A percentile compares a stretch with the other conserved stretches of the same genome.
Conservation (phyloP, 2,888 invertebrate species). For the Spicauda simplicius region DNA sequence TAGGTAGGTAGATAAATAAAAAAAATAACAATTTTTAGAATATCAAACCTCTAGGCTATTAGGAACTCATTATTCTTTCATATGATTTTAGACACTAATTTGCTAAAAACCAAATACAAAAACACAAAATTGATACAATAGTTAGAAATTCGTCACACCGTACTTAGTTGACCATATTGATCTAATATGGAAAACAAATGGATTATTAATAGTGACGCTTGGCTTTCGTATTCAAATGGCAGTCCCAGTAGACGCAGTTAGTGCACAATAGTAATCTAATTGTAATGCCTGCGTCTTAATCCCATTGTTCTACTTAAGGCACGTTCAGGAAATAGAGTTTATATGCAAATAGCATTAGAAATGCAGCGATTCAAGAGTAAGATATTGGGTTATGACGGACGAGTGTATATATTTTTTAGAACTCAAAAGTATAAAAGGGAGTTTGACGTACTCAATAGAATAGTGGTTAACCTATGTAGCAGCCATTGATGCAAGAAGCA, state of each 20-base stretch:
- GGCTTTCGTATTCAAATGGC: slow-evolving; percentile 35
- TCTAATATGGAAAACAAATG: slow-evolving; percentile 14
- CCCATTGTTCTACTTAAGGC: slow-evolving; percentile 71
- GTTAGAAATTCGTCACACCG: neutral
- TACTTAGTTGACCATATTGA: neutral
- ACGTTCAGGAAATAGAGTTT: slow-evolving; percentile 59
- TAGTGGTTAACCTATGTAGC: too few species aligned
- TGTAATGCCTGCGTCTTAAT: slow-evolving; percentile 65
- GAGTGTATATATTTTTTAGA: too few species aligned
- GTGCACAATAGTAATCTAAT: slow-evolving; percentile 67
- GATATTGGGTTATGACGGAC: neutral
- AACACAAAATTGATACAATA: neutral
- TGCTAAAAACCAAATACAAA: too few species aligned
- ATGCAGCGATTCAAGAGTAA: slow-evolving; percentile 34
- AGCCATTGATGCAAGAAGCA: too few species aligned
- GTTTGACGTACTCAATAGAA: too few species aligned
- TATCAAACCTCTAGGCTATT: too few species aligned
- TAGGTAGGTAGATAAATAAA: too few species aligned
- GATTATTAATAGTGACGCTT: slow-evolving; percentile 24
- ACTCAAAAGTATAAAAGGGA: too few species aligned
- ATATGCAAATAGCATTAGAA: slow-evolving; percentile 57
- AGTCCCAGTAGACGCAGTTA: slow-evolving; percentile 25
- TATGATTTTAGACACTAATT: too few species aligned
- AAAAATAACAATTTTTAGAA: too few species aligned
- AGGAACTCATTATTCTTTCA: too few species aligned